Conservation (phyloP, 2,888 invertebrate genomes). For the Polydrusus pterygomalis region DNA sequence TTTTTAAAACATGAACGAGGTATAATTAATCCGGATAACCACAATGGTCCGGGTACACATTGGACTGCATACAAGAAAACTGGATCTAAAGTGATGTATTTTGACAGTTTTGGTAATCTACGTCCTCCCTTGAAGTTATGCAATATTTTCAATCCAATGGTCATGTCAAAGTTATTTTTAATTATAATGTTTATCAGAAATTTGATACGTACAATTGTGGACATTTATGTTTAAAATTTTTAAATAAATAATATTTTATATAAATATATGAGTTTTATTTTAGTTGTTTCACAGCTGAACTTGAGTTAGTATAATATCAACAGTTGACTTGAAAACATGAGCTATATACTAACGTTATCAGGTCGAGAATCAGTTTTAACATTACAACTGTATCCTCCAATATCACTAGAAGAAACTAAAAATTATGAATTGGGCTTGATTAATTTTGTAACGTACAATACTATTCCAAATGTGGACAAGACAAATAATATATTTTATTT, state of each 20-base stretch:
- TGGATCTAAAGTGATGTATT: not conserved
- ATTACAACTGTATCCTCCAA: not conserved
- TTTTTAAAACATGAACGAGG: not conserved
- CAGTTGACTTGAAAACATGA: too few species aligned
- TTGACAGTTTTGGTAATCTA: constrained; percentile 13
- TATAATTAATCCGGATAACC: not conserved
- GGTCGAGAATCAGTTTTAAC: not conserved
- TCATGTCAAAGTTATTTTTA: not conserved
- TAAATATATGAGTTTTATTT: too few species aligned
- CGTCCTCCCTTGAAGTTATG: not conserved
- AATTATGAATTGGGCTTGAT: not conserved
- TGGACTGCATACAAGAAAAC: not conserved
- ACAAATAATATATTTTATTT: not conserved
- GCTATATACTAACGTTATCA: not conserved
- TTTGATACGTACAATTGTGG: not conserved
- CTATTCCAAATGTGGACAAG: not conserved
- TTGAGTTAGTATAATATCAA: too few species aligned
- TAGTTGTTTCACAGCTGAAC: too few species aligned
- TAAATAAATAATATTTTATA: not conserved
- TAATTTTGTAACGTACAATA: not conserved
- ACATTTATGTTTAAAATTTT: not conserved
- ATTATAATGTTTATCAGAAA: not conserved
- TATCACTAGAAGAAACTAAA: not conserved
- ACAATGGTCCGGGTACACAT: not conserved
- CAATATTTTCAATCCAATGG: not conserved